Evolutionary conservation across 2,113 vertebrate genomes (phyloP), one percentile per base, ranked within the genome.

Genomic region (Corapipo altera): DNA sequence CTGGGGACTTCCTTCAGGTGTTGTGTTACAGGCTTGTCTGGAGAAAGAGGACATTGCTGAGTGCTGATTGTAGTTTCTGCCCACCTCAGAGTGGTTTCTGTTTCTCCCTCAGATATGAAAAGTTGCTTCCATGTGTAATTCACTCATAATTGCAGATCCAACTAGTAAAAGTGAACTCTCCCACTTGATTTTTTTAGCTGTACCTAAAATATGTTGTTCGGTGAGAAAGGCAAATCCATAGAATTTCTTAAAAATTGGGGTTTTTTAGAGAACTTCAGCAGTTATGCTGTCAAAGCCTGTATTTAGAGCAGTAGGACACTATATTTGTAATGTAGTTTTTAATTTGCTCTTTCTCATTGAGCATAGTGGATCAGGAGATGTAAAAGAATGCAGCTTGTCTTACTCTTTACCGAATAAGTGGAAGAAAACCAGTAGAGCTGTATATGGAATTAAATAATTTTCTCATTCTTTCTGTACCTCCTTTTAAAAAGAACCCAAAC

Each of bases 121-220:
- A 14, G 5, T 73, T 58, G 6, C 9, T 74, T 74, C 32, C 39
- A 55, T 66, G 10, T 46, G 43, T 44, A 37, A 78, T 64, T 75
- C 17, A 18, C n/a, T 64, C 5, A 1, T 26, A 46, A 27, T 12
- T 83, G 35, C 0, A 0, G 24, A 49, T 83, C 24, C 3, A 3
- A 35, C 54, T 37, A 16, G 30, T 24, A 22, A 59, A 43, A 72
- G 4, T 39, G 19, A 59, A 5, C 16, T 51, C 2, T 85, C 9
- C 6, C 12, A 33, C 20, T 62, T 54, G 32, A 32, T 19, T 51
- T 73, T 55, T 78, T 72, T 8, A 78, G 21, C 21, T 55, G 10
- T 41, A 23, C 20, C 12, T 85, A 75, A 54, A 81, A 51, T 46
- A 26, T 0, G 4, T 26, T 70, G 33, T 39, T 80, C 9, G 21